phyloP scores from a whole-genome alignment of 2,113 vertebrate genomes.

The Pangasianodon gigas region DNA sequence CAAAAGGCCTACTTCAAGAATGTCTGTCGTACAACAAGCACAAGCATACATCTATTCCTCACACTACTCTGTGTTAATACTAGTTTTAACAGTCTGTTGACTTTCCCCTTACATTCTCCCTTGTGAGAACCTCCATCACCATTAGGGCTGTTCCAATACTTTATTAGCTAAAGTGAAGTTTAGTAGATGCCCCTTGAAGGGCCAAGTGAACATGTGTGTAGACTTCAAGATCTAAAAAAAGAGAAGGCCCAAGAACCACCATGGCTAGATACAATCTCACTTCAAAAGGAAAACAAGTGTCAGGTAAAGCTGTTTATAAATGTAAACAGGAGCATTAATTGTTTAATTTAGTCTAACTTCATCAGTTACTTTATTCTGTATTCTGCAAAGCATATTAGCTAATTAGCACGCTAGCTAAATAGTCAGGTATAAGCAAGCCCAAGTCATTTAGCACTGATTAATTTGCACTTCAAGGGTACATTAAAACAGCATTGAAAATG shows the following conservation, averaged over 20 bases:
- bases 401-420: neutral
- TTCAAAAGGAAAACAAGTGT: neutral
- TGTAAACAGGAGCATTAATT: neutral
- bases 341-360: neutral
- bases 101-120: neutral
- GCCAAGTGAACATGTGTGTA: neutral
- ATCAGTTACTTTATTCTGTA: neutral
- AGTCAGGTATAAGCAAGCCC: neutral
- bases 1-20: slow-evolving; percentile 12
- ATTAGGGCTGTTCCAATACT: neutral
- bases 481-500: neutral
- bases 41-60: neutral
- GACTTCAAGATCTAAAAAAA: too few relatives aligned
- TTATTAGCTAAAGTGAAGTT: neutral
- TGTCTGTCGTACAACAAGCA: slow-evolving; percentile 3
- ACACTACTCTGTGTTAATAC: neutral
- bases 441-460: neutral
- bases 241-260: neutral
- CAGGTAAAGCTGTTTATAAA: neutral
- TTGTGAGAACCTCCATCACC: neutral
- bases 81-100: neutral
- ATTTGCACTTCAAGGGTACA: neutral
- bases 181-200: neutral
- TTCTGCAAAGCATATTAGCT: neutral
- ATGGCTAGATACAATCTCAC: neutral